A percentile compares a stretch with the other conserved stretches of the same genome.
These are phyloP conservation scores for Rostratula benghalensis DNA, from an alignment of 2,113 vertebrate genomes.

Conservation along the genomic window DNA sequence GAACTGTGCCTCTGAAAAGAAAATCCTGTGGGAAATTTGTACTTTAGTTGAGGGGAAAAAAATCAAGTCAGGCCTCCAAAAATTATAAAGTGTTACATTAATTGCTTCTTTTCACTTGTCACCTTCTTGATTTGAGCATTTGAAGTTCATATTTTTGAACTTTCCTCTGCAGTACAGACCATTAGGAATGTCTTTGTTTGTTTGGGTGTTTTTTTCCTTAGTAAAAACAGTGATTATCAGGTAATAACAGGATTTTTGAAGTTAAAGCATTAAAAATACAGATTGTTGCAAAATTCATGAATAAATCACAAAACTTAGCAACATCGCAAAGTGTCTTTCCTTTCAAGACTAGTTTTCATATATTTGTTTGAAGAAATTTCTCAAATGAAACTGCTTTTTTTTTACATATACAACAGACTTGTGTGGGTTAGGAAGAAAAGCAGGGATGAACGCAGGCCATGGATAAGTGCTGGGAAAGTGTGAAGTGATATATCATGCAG, in stretches of 20 bases:
- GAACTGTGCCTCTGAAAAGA: not conserved
- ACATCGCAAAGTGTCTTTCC: not conserved
- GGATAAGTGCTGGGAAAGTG: not conserved
- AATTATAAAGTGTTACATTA: slow-evolving; percentile 32
- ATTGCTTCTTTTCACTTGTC: slow-evolving; percentile 33
- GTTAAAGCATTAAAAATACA: not conserved
- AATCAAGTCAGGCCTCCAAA: not conserved
- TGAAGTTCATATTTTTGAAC: slow-evolving; percentile 18
- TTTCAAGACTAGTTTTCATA: not conserved
- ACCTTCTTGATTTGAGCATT: slow-evolving; percentile 20
- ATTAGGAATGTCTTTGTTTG: not conserved
- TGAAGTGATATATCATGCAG: not conserved
- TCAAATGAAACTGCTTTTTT: not conserved
- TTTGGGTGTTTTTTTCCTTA: not conserved
- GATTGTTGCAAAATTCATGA: not conserved
- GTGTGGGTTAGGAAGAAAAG: not conserved
- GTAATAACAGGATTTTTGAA: slow-evolving; percentile 33
- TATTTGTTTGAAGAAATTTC: not conserved
- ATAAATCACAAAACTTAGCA: not conserved
- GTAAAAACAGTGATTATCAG: not conserved
- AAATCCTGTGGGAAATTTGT: not conserved
- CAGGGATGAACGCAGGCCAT: not conserved
- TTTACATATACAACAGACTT: not conserved
- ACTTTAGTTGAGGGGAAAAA: not conserved
- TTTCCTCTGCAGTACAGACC: not conserved